A percentile compares a stretch with the other conserved stretches of the same genome.
These are phyloP conservation scores for Hirudo medicinalis DNA, from an alignment of 1,140 invertebrate genomes.

Conservation along the genomic window DNA sequence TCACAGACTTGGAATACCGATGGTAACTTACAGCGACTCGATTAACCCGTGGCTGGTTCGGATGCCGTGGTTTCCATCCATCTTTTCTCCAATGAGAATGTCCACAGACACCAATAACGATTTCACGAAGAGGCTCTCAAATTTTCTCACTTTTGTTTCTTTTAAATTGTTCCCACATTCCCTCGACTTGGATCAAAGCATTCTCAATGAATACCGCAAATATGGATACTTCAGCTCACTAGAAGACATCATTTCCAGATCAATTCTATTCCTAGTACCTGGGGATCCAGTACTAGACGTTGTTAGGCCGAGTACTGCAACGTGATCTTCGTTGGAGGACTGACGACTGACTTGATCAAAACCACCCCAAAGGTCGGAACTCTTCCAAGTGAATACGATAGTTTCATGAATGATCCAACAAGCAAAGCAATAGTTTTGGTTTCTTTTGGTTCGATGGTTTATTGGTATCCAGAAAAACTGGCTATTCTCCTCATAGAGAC, in stretches of 20 bases:
- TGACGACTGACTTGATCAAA: conserved; percentile 6
- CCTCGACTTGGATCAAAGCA: background rate
- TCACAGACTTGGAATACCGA: conserved; percentile 3
- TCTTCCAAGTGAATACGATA: background rate
- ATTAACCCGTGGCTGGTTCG: conserved; percentile 7
- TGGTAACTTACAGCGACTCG: conserved; percentile 12
- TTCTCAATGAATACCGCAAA: conserved; percentile 3
- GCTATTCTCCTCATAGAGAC: background rate
- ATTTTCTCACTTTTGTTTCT: background rate
- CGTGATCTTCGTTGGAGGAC: conserved; percentile 13
- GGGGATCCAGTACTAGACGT: background rate
- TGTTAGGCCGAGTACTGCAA: background rate
- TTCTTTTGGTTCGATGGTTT: conserved; percentile 16
- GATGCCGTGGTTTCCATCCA: conserved; percentile 10
- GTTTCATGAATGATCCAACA: background rate
- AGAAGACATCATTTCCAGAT: conserved; percentile 9
- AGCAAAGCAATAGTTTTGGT: conserved; percentile 8
- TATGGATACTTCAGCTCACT: background rate
- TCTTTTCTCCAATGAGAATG: background rate
- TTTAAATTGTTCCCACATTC: background rate
- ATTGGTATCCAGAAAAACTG: background rate
- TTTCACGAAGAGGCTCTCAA: background rate
- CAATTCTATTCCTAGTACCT: background rate
- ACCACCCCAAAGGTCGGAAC: background rate
- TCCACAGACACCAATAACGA: background rate